Base-by-base conservation (phyloP, 2,797 vertebrate genomes). In the Diplodus puntazzo region DNA sequence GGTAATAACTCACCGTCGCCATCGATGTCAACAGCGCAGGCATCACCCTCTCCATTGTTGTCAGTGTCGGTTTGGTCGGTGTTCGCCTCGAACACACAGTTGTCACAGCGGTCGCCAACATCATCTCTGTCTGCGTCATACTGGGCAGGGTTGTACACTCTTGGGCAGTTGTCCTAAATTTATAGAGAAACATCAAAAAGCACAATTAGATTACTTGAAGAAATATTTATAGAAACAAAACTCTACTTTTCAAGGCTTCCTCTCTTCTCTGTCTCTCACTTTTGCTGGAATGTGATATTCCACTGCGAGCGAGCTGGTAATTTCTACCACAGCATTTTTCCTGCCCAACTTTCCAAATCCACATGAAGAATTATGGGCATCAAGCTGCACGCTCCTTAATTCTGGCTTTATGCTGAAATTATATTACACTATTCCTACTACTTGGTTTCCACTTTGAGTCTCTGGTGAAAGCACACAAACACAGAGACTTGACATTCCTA, bases 11-110 rank as follows among this genome's bases (percentile, higher is more conserved):
- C 92, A 99, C 98, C 98, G 30, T 99, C 98, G n/a, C 98, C 98
- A 50, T 99, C 98, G 30, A 99, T 99, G 92, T 99, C 98, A 18
- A 97, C 91, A 23, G 98, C 97, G 49, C 98, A 99, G 53, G 98
- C 98, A 8, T 99, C 98, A 39, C 98, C 98, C 92, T 99, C 98
- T 68, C 98, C 98, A 0, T 99, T 99, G 90, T 93, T 96, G 90
- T 99, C 98, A 0, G 98, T 99, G 90, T 99, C 98, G 0, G 95
- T 96, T 92, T 99, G 98, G 83, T 99, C 98, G 14, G 98, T 95
- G 90, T 99, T 99, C 84, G 97, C 97, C 92, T 98, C 97, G 73
- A 96, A 98, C 45, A 98, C 95, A 80, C 98, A 99, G 93, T 99
- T 99, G 91, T 99, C 98, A 88, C 98, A 99, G 65, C 95, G 90